These are phyloP conservation scores for Rallus limicola DNA, from an alignment of 2,113 vertebrate genomes.

Conservation along the genomic window DNA sequence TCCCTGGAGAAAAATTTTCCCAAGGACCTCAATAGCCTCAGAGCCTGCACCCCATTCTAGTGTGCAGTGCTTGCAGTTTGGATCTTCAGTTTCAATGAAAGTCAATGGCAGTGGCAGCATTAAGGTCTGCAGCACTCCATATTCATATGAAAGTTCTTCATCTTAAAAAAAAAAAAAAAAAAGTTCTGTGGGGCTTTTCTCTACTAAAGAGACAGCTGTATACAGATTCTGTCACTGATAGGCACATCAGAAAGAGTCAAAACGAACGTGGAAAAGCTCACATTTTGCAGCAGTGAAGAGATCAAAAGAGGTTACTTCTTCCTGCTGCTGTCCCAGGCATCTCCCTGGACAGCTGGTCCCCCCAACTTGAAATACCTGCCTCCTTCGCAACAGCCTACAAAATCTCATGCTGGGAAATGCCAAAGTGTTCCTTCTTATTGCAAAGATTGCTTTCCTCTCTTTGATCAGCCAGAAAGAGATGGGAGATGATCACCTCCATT, in stretches of 20 bases:
- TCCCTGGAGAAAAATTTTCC: neutral
- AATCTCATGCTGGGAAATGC: constrained; percentile 51
- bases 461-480: neutral
- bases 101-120: neutral
- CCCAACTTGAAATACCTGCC: constrained; percentile 53
- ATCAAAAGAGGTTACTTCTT: constrained; percentile 48
- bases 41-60: neutral
- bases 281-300: constrained; percentile 2
- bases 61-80: neutral
- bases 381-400: constrained; percentile 49
- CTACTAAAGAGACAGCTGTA: constrained; percentile 1
- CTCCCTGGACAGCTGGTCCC: constrained; percentile 31
- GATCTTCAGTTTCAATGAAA: neutral
- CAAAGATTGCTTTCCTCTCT: constrained; percentile 10
- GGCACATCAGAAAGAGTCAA: constrained; percentile 5
- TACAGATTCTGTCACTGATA: constrained; percentile 3
- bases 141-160: neutral
- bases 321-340: neutral
- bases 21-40: neutral
- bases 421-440: neutral
- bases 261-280: neutral
- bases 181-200: neutral
- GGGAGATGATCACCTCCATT: neutral
- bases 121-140: neutral
- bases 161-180: neutral